phyloP scores from a whole-genome alignment of 1,140 invertebrate species.

The Drosophila truncata region DNA sequence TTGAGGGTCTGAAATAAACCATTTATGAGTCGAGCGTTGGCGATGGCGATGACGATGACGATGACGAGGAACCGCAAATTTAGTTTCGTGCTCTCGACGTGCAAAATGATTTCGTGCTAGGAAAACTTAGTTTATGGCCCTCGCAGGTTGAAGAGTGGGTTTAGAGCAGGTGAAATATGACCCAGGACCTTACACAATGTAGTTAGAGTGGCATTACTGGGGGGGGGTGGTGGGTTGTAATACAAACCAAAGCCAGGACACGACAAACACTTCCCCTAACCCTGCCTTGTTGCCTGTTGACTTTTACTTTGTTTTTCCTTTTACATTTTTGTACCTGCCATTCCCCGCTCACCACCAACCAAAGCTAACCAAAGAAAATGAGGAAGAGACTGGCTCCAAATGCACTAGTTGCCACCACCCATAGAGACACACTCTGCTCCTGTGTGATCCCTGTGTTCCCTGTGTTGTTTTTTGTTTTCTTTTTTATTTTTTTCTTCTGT shows the following conservation, averaged over 20 bases:
- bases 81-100: constrained; percentile 47
- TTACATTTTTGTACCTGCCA: constrained; percentile 14
- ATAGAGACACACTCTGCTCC: constrained; percentile 13
- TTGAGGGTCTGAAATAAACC: constrained; percentile 37
- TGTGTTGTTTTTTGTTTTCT: constrained; percentile 14
- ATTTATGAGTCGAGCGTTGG: constrained; percentile 36
- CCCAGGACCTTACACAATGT: constrained; percentile 51
- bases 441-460: constrained; percentile 5
- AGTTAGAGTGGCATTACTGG: constrained; percentile 18
- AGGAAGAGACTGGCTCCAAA: constrained; percentile 35
- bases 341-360: constrained; percentile 32
- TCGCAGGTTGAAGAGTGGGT: constrained; percentile 7
- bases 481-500: constrained; percentile 17
- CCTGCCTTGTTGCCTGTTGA: constrained; percentile 35
- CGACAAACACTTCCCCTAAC: constrained; percentile 62
- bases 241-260: constrained; percentile 51
- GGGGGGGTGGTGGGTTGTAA: neutral
- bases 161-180: constrained; percentile 35
- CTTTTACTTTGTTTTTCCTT: constrained; percentile 31
- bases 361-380: constrained; percentile 25
- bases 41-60: constrained; percentile 10
- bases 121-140: constrained; percentile 45
- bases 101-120: constrained; percentile 55
- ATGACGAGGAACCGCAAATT: constrained; percentile 41
- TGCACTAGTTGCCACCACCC: constrained; percentile 64